Conservation (phyloP, 2,888 invertebrate species). For the Thelaira solivaga region DNA sequence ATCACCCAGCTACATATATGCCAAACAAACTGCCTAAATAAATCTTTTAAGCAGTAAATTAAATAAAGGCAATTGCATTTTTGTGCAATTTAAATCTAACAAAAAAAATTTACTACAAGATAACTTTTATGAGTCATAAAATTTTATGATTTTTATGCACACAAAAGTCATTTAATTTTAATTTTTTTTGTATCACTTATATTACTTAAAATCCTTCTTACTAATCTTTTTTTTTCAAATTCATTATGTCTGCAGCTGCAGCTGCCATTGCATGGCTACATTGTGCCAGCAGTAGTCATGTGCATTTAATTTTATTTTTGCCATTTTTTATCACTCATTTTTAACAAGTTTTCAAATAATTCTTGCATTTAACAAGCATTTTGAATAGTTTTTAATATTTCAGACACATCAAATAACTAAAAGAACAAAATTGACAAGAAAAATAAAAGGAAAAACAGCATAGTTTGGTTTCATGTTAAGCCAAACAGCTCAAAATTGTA, state of each 20-base stretch:
- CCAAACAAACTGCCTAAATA: no score
- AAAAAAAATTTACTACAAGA: neutral
- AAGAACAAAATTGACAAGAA: no score
- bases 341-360: conserved; percentile 34
- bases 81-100: no score
- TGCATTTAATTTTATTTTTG: conserved; percentile 24
- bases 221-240: neutral
- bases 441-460: no score
- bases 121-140: conserved; percentile 10
- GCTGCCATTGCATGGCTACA: neutral
- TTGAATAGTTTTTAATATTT: neutral
- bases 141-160: neutral
- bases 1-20: no score
- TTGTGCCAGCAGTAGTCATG: neutral
- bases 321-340: conserved; percentile 28
- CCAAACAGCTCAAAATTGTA: neutral
- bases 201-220: no score
- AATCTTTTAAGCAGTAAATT: no score
- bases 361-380: conserved; percentile 10
- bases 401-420: no score
- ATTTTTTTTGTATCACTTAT: neutral
- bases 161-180: conserved; percentile 23
- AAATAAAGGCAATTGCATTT: no score
- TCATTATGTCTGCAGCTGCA: conserved; percentile 17
- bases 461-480: neutral